A percentile compares a stretch with the other conserved stretches of the same genome.
Conservation (phyloP, 2,888 invertebrate species). For the Cyaniris semiargus region DNA sequence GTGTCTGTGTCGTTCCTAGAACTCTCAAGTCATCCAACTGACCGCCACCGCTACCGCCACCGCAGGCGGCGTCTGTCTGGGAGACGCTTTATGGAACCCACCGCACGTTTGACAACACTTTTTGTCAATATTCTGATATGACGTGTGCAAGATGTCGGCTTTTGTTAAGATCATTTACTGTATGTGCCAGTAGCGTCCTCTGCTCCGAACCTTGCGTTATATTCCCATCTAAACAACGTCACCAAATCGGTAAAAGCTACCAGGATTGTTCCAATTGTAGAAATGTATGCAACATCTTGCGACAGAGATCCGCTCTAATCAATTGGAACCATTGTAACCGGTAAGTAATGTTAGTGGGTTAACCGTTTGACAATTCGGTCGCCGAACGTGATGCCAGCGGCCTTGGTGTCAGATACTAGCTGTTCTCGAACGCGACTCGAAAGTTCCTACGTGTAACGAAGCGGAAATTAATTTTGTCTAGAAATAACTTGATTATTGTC, state of each 20-base stretch:
- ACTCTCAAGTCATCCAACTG: too few species aligned
- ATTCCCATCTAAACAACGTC: background rate
- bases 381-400: conserved; percentile 41
- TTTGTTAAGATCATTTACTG: too few species aligned
- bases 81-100: too few species aligned
- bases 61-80: too few species aligned
- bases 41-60: too few species aligned
- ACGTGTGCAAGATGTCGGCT: too few species aligned
- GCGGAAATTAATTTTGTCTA: background rate
- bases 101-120: too few species aligned
- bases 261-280: conserved; percentile 12
- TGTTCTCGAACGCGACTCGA: conserved; percentile 15
- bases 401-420: conserved; percentile 38
- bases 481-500: background rate
- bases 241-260: background rate
- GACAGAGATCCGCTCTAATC: conserved; percentile 34
- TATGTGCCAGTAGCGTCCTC: too few species aligned
- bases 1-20: too few species aligned
- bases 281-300: conserved; percentile 4
- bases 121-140: too few species aligned
- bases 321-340: conserved; percentile 43
- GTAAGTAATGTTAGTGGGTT: conserved; percentile 46
- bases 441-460: background rate
- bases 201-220: too few species aligned
- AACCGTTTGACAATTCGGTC: conserved; percentile 42